Base-by-base conservation (phyloP, 35 echinoderm and acorn worm genomes). In the Stichopus chloronotus region DNA sequence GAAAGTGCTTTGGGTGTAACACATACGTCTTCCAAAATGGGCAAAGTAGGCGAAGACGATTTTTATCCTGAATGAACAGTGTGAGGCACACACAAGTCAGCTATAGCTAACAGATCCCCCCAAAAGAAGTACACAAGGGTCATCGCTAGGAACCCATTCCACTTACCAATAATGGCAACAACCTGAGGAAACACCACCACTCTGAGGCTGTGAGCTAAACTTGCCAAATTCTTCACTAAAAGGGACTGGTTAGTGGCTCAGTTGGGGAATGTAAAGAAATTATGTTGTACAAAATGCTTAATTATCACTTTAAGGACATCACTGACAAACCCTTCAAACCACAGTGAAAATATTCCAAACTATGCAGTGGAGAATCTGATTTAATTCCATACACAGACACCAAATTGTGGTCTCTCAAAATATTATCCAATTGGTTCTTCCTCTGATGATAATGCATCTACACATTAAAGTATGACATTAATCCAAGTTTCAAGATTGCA, bases 151-250 rank as follows among this genome's bases (percentile, higher is more conserved):
- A 71, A 94, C 72, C 83, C 83, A 88, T 52, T 94, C n/a, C 83
- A 94, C 92, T 87, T 30, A 94, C 72, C 5, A 94, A 57, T 13
- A 94, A 84, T 88, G 92, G 92, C 83, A 94, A 78, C n/a, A 94
- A 78, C 58, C 92, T 65, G 52, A 94, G 57, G 2, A 94, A 69
- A 94, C 92, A 94, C 92, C 92, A 94, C 12, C 22, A 87, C 65
- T 94, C 84, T 76, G 63, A 87, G 43, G 92, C 92, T 21, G 83
- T 94, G 76, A n/a, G n/a, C n/a, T n/a, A n/a, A 94, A 94, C 16
- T 94, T 94, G 21, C 55, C 83, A 24, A 71, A 53, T 56, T 89
- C 61, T 72, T 94, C 83, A 71, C 84, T 5, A 87, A 94, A 88
- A 74, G 58, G 52, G 56, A 19, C 52, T 78, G 92, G 92, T 65